A percentile compares a stretch with the other conserved stretches of the same genome.
phyloP scores from a whole-genome alignment of 2,113 vertebrate genomes.

The Pristiophorus japonicus region DNA sequence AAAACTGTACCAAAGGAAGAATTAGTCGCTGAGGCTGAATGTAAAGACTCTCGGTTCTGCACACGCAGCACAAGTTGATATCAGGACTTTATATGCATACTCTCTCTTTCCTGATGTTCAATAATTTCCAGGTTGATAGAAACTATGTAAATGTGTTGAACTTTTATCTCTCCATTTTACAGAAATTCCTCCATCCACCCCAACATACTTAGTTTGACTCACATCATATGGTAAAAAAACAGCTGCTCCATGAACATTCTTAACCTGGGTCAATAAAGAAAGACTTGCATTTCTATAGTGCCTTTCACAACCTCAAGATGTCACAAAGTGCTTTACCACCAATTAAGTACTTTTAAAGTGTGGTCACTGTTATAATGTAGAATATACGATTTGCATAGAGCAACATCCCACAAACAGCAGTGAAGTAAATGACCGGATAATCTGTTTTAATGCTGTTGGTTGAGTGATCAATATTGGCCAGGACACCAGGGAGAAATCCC shows the following conservation, averaged over 20 bases:
- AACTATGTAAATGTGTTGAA: neutral
- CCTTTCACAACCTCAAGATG: neutral
- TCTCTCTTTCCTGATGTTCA: neutral
- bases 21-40: neutral
- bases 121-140: neutral
- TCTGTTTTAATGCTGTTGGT: neutral
- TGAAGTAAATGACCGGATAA: neutral
- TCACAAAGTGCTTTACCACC: neutral
- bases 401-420: neutral
- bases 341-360: too few relatives aligned
- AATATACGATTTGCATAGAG: neutral
- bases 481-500: neutral
- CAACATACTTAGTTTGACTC: neutral
- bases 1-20: neutral
- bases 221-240: neutral
- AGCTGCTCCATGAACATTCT: neutral
- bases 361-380: neutral
- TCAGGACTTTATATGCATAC: neutral
- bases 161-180: neutral
- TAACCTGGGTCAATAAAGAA: neutral
- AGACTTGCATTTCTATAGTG: neutral
- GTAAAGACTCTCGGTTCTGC: neutral
- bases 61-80: neutral
- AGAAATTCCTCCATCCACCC: neutral
- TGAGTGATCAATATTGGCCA: neutral